Evolutionary conservation across 1,140 invertebrate species (phyloP).

Genomic region (Eumeta japonica): DNA sequence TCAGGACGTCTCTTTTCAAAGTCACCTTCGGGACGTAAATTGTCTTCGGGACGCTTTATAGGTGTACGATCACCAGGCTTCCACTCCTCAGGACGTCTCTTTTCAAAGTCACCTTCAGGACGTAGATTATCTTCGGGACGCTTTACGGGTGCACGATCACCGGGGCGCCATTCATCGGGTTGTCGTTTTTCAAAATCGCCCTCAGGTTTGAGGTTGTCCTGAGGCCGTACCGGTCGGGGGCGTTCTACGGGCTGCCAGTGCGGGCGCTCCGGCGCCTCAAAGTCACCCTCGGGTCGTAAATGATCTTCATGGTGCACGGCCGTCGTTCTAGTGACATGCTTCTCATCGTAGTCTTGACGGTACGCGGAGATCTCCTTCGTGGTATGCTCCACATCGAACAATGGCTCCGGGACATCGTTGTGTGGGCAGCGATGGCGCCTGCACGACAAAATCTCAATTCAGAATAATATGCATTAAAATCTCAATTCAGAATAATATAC

Average conservation of each 20-base stretch:
- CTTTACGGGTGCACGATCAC: slow-evolving; percentile 36
- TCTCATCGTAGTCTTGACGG: slow-evolving; percentile 65
- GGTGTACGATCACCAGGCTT: slow-evolving; percentile 58
- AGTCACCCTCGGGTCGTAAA: slow-evolving; percentile 62
- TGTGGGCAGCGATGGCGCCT: slow-evolving; percentile 66
- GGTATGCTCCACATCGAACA: slow-evolving; percentile 57
- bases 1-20: slow-evolving; percentile 46
- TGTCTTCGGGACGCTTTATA: slow-evolving; percentile 59
- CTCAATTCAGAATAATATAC: too few relatives aligned
- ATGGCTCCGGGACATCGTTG: slow-evolving; percentile 60
- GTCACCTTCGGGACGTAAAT: slow-evolving; percentile 60
- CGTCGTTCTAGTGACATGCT: slow-evolving; percentile 58
- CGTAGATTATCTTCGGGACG: slow-evolving; percentile 55
- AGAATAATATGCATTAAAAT: too few relatives aligned
- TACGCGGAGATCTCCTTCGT: slow-evolving; percentile 64
- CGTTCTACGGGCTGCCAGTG: slow-evolving; percentile 59
- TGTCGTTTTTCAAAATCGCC: slow-evolving; percentile 59
- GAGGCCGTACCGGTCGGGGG: slow-evolving; percentile 56
- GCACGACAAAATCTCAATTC: too few relatives aligned
- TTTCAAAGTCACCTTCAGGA: slow-evolving; percentile 63
- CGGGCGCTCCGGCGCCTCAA: slow-evolving; percentile 55
- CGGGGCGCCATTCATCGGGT: slow-evolving; percentile 33
- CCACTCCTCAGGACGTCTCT: slow-evolving; percentile 47
- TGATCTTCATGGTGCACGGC: slow-evolving; percentile 60
- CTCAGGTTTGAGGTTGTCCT: slow-evolving; percentile 61